Evolutionary conservation across 1,140 invertebrate species (phyloP).

Genomic region (Philotrypesis tridentata): DNA sequence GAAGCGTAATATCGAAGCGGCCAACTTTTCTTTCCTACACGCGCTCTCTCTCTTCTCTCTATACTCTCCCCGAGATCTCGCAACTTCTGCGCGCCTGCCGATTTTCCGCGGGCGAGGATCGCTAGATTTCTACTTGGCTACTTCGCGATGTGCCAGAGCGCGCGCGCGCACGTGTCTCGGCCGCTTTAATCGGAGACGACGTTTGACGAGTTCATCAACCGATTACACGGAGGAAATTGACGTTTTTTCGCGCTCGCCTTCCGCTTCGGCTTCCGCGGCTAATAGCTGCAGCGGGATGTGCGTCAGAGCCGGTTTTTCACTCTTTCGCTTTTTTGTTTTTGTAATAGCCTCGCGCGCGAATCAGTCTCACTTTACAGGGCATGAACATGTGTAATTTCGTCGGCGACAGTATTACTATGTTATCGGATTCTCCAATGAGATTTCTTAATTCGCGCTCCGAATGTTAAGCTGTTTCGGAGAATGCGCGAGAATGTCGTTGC

Average conservation of each 20-base stretch:
- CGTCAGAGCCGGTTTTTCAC: background rate
- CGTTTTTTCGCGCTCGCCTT: background rate
- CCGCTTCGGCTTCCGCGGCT: background rate
- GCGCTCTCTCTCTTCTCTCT: no score
- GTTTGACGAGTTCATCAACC: slow-evolving; percentile 67
- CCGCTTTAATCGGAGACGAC: slow-evolving; percentile 66
- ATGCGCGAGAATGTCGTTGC: no score
- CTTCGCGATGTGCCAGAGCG: slow-evolving; percentile 51
- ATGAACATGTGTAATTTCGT: background rate
- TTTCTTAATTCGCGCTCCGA: background rate
- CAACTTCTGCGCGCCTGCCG: background rate
- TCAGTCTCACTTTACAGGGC: background rate
- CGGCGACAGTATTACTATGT: background rate
- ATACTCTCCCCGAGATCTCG: no score
- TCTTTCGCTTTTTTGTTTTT: no score
- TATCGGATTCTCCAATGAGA: background rate
- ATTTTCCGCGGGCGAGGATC: background rate
- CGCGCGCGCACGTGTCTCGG: slow-evolving; percentile 55
- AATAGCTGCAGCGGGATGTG: background rate
- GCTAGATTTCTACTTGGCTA: no score
- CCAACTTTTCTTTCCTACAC: slow-evolving; percentile 58
- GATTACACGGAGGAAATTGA: background rate
- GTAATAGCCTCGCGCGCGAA: no score
- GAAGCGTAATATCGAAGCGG: slow-evolving; percentile 52
- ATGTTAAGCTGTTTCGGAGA: no score